Evolutionary conservation across 2,888 invertebrate species (phyloP).

Genomic region (Mayetiola destructor): DNA sequence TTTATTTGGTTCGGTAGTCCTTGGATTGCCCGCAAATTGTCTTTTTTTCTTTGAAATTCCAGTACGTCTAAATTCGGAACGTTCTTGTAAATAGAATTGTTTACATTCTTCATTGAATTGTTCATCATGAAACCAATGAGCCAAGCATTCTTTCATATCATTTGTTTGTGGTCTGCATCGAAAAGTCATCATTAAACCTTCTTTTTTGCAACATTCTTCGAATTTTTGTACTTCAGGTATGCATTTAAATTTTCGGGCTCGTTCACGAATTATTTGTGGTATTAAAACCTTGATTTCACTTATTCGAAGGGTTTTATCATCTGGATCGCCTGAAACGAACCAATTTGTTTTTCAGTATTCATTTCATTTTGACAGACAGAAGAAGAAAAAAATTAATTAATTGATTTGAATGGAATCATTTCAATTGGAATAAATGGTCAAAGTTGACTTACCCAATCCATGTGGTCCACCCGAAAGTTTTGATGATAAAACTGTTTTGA

Average conservation of each 20-base stretch:
- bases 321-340: slow-evolving; percentile 58
- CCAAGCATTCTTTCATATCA: slow-evolving; percentile 53
- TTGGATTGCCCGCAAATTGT: too few species aligned
- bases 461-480: slow-evolving; percentile 5
- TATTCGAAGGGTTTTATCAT: slow-evolving; percentile 66
- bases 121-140: slow-evolving; percentile 62
- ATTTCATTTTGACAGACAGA: too few species aligned
- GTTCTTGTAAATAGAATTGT: slow-evolving; percentile 63
- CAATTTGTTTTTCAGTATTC: too few species aligned
- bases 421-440: neutral
- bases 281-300: slow-evolving; percentile 81
- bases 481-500: neutral
- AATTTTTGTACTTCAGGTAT: slow-evolving; percentile 52
- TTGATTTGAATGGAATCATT: neutral
- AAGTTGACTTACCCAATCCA: neutral
- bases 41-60: slow-evolving; percentile 49
- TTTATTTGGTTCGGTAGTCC: too few species aligned
- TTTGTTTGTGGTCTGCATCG: slow-evolving; percentile 60
- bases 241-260: slow-evolving; percentile 68
- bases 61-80: slow-evolving; percentile 67
- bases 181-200: slow-evolving; percentile 52
- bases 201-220: slow-evolving; percentile 55
- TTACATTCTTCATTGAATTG: slow-evolving; percentile 58
- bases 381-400: too few species aligned
- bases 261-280: slow-evolving; percentile 75